A percentile compares a stretch with the other conserved stretches of the same genome.
Conservation (phyloP, 2,888 invertebrate species). For the Sicus ferrugineus region DNA sequence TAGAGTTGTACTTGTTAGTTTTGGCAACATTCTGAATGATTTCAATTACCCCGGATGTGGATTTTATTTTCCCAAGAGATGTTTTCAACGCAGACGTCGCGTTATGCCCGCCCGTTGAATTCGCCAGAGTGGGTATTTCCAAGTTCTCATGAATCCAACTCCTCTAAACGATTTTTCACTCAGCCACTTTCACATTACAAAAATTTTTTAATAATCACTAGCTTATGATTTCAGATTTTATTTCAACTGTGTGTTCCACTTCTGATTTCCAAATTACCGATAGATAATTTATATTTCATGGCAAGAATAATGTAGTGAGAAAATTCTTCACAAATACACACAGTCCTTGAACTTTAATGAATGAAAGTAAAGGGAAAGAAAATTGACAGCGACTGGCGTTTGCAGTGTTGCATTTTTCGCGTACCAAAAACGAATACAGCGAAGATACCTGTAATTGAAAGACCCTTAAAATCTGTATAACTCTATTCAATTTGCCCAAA, state of each 20-base stretch:
- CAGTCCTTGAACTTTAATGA: slow-evolving; percentile 44
- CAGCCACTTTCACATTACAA: not conserved
- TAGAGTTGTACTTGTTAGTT: not conserved
- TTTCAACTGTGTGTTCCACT: not conserved
- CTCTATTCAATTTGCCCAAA: not conserved
- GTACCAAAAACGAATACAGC: slow-evolving; percentile 9
- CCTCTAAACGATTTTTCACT: not conserved
- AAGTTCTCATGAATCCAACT: not conserved
- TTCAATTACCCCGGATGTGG: not conserved
- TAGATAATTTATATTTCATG: not conserved
- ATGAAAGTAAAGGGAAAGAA: slow-evolving; percentile 37
- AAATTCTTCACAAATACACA: slow-evolving; percentile 32
- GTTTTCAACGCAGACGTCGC: not conserved
- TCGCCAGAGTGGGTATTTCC: not conserved
- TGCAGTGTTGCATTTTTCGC: slow-evolving; percentile 33
- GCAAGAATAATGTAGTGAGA: not conserved
- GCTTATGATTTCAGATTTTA: not conserved
- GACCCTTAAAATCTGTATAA: too few species aligned
- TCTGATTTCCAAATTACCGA: not conserved
- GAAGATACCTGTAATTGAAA: too few species aligned
- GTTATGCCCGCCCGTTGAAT: slow-evolving; percentile 9
- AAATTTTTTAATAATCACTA: not conserved
- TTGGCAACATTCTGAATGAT: slow-evolving; percentile 4
- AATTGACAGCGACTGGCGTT: slow-evolving; percentile 32
- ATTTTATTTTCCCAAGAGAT: not conserved